Percentiles rank a stretch among this genome's conserved stretches.
phyloP scores from a whole-genome alignment of 2,888 invertebrate species.

The Synanthedon andrenaeformis region DNA sequence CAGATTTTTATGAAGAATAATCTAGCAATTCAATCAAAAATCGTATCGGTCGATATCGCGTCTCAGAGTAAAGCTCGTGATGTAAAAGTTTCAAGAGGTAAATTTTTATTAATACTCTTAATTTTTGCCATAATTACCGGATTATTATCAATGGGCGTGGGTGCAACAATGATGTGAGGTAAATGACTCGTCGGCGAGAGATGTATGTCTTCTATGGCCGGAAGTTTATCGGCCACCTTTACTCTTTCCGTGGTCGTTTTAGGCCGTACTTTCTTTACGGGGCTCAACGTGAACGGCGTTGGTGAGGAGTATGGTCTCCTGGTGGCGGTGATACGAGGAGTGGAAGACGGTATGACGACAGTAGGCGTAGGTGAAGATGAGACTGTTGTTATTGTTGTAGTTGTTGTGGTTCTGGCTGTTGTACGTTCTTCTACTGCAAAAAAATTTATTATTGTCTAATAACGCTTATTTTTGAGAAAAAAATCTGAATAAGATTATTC shows the following conservation, averaged over 20 bases:
- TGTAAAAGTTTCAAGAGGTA: too few species aligned
- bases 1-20: too few species aligned
- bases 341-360: conserved; percentile 10
- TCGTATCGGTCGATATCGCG: too few species aligned
- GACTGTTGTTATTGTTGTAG: conserved; percentile 18
- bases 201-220: conserved; percentile 44
- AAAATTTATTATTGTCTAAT: background rate
- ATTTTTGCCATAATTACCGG: too few species aligned
- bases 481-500: too few species aligned
- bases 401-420: conserved; percentile 30
- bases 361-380: conserved; percentile 13
- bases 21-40: too few species aligned
- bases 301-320: conserved; percentile 23
- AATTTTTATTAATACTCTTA: too few species aligned
- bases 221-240: conserved; percentile 47
- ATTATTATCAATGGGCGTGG: too few species aligned
- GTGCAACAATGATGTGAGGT: conserved; percentile 70
- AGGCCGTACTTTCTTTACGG: conserved; percentile 15
- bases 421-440: conserved; percentile 61
- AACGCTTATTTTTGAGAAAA: too few species aligned
- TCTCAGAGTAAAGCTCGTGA: too few species aligned
- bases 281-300: conserved; percentile 17
- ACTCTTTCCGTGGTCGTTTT: conserved; percentile 41
- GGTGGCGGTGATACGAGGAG: conserved; percentile 25
- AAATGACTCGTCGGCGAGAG: conserved; percentile 55